Conservation (phyloP, 2,797 vertebrate genomes). For the Sus cebifrons region DNA sequence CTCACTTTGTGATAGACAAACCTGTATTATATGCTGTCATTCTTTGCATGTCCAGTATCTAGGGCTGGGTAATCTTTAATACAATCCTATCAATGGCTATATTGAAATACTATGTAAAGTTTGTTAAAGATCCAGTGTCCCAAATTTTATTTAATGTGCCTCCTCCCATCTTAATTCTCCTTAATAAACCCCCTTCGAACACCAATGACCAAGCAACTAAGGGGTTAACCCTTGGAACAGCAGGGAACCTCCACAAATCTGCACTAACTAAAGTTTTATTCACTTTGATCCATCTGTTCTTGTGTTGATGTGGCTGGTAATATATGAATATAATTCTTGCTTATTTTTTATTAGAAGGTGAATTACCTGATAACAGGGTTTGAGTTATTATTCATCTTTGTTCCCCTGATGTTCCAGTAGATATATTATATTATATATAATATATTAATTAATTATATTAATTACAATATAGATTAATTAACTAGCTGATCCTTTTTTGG, state of each 20-base stretch:
- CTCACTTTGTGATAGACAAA: not conserved
- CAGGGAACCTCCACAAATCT: not conserved
- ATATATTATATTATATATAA: not conserved
- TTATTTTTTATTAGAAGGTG: not conserved
- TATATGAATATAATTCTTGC: not conserved
- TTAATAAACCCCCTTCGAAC: not conserved
- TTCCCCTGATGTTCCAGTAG: not conserved
- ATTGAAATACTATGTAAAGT: not conserved
- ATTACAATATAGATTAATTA: too few species aligned
- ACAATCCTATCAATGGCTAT: not conserved
- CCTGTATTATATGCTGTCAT: not conserved
- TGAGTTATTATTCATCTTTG: not conserved
- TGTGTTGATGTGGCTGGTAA: not conserved
- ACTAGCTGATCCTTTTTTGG: not conserved
- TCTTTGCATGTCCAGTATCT: not conserved
- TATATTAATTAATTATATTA: too few species aligned
- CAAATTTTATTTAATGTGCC: not conserved
- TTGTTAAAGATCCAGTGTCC: not conserved
- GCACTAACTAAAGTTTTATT: not conserved
- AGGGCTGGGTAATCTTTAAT: not conserved
- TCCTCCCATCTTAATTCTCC: not conserved
- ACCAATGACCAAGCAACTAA: not conserved
- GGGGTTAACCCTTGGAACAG: not conserved
- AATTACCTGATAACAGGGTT: not conserved
- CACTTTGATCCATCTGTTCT: not conserved